Evolutionary conservation across 23 tunicate genomes (phyloP).

Genomic region (Botrylloides violaceus): DNA sequence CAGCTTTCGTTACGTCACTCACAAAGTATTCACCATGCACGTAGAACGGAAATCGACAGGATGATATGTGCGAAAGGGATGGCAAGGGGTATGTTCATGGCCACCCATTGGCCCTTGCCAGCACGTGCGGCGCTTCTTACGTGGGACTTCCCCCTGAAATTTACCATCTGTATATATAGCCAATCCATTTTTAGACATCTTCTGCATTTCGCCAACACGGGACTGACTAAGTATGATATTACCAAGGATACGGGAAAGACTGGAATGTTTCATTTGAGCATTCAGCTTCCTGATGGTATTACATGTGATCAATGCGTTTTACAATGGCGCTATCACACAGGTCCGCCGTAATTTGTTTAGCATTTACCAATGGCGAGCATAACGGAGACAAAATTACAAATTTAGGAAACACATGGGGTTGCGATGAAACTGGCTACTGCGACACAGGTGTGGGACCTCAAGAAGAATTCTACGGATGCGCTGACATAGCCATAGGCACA

Average conservation of each 20-base stretch:
- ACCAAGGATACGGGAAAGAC: constrained; percentile 11
- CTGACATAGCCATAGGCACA: constrained; percentile 26
- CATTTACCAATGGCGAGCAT: no score
- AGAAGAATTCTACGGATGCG: constrained; percentile 55
- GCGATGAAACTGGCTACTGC: constrained; percentile 19
- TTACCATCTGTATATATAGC: no score
- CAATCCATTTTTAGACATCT: no score
- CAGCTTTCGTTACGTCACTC: neutral
- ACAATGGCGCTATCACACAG: constrained; percentile 78
- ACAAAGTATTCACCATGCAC: neutral
- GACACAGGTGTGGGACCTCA: constrained; percentile 34
- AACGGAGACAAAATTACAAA: neutral
- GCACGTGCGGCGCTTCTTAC: neutral
- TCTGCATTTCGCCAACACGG: neutral
- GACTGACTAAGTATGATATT: neutral
- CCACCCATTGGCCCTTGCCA: no score
- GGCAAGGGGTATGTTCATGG: neutral
- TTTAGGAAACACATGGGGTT: constrained; percentile 39
- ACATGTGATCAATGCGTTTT: constrained; percentile 60
- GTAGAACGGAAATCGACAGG: neutral
- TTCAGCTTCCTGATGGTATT: constrained; percentile 35
- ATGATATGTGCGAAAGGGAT: neutral
- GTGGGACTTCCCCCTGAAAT: no score
- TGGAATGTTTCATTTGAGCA: constrained; percentile 9
- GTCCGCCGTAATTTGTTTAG: no score